phyloP scores from a whole-genome alignment of 1,140 invertebrate species.

The Choristoneura fumiferana region DNA sequence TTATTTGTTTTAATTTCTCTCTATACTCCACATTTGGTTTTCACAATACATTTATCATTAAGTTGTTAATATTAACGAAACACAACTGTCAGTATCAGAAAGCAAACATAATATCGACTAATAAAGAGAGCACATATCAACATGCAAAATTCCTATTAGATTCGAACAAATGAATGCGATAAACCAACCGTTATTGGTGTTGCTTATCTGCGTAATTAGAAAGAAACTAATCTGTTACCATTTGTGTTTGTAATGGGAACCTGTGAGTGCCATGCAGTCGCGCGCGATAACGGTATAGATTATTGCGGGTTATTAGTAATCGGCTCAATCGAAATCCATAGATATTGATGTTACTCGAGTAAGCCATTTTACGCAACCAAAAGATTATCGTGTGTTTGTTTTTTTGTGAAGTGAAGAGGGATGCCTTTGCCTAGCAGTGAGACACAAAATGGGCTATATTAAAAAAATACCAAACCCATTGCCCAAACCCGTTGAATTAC shows the following conservation, averaged over 20 bases:
- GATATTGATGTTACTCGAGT: no score
- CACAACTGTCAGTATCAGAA: constrained; percentile 70
- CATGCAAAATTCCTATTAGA: constrained; percentile 77
- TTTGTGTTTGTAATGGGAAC: constrained; percentile 73
- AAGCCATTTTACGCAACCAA: no score
- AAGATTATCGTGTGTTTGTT: no score
- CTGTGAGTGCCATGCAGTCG: constrained; percentile 54
- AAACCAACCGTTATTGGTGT: constrained; percentile 73
- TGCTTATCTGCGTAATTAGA: constrained; percentile 75
- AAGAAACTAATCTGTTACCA: constrained; percentile 74
- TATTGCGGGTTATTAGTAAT: background rate
- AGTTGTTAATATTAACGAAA: constrained; percentile 36
- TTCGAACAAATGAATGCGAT: constrained; percentile 74
- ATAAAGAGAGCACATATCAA: constrained; percentile 75
- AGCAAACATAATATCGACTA: constrained; percentile 76
- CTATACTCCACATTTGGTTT: background rate
- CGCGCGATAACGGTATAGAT: constrained; percentile 50
- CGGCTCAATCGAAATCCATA: background rate
- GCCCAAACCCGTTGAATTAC: no score
- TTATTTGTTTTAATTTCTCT: no score
- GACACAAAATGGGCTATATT: no score
- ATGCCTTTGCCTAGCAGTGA: no score
- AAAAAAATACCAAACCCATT: no score
- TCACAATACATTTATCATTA: constrained; percentile 7
- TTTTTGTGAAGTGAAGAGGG: no score